Evolutionary conservation across 2,113 vertebrate genomes (phyloP).

Genomic region (Isichthys henryi): DNA sequence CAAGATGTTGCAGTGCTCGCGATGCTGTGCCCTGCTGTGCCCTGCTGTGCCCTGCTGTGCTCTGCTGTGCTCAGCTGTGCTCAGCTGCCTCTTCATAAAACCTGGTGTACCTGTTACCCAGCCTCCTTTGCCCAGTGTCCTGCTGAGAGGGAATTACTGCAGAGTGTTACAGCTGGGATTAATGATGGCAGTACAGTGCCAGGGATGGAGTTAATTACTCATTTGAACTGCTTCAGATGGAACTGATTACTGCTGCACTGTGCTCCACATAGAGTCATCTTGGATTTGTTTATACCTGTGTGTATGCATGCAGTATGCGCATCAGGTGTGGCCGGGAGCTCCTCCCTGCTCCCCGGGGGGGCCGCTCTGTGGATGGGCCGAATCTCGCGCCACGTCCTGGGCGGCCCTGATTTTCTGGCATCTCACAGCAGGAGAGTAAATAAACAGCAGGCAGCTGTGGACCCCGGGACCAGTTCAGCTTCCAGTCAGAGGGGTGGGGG

Average conservation of each 20-base stretch:
- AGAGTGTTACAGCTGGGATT: background rate
- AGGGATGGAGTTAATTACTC: background rate
- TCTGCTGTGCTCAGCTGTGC: background rate
- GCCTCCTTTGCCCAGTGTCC: background rate
- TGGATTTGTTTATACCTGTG: background rate
- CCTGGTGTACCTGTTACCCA: background rate
- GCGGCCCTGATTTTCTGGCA: constrained; percentile 36
- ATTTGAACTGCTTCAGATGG: background rate
- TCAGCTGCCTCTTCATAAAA: background rate
- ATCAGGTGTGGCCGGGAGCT: constrained; percentile 4
- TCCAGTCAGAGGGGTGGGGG: constrained; percentile 24
- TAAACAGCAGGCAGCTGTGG: constrained; percentile 51
- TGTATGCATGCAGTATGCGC: background rate
- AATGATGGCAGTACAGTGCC: background rate
- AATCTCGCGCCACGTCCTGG: constrained; percentile 38
- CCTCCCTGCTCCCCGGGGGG: background rate
- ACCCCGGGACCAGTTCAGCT: constrained; percentile 27
- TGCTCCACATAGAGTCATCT: background rate
- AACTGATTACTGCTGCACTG: background rate
- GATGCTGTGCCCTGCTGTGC: background rate
- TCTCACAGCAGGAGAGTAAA: constrained; percentile 50
- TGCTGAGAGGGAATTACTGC: background rate
- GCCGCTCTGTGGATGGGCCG: constrained; percentile 27
- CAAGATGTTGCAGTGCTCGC: background rate
- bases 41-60: background rate